phyloP scores from a whole-genome alignment of 2,888 invertebrate genomes.

The Odontothrips loti region DNA sequence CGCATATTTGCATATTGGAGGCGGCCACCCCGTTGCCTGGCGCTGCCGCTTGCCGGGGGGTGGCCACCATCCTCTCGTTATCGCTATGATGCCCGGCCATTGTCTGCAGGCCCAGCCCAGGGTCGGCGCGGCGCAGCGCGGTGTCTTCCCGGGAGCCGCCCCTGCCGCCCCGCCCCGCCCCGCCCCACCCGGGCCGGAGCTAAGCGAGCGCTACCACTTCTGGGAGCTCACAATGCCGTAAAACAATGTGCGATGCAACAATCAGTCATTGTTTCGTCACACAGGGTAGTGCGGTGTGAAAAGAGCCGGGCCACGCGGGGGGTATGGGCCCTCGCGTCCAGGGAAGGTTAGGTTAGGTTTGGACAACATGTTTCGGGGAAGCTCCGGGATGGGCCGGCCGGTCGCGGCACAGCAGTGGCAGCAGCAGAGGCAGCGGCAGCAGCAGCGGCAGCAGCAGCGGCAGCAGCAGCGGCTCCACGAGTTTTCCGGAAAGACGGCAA shows the following conservation, averaged over 20 bases:
- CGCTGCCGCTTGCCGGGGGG: no score
- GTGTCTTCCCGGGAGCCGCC: neutral
- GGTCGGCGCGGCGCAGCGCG: neutral
- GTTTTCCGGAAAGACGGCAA: no score
- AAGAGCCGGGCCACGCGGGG: neutral
- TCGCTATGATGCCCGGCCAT: neutral
- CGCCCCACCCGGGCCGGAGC: neutral
- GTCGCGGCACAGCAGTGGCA: neutral
- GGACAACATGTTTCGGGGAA: no score
- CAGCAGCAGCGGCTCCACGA: no score
- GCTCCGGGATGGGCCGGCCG: neutral
- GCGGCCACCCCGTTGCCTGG: no score
- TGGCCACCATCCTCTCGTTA: no score
- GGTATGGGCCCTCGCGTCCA: neutral
- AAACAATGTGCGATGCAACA: constrained; percentile 16
- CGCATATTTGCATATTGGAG: no score
- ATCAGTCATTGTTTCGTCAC: constrained; percentile 26
- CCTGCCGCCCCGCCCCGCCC: neutral
- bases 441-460: no score
- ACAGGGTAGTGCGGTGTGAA: neutral
- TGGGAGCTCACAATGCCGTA: constrained; percentile 22
- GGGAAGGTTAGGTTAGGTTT: no score
- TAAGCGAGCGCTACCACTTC: neutral
- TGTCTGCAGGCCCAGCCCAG: neutral
- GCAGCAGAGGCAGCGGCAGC: neutral